These are phyloP conservation scores for Scaptodrosophila lebanonensis DNA, from an alignment of 1,140 invertebrate genomes.

Conservation along the genomic window DNA sequence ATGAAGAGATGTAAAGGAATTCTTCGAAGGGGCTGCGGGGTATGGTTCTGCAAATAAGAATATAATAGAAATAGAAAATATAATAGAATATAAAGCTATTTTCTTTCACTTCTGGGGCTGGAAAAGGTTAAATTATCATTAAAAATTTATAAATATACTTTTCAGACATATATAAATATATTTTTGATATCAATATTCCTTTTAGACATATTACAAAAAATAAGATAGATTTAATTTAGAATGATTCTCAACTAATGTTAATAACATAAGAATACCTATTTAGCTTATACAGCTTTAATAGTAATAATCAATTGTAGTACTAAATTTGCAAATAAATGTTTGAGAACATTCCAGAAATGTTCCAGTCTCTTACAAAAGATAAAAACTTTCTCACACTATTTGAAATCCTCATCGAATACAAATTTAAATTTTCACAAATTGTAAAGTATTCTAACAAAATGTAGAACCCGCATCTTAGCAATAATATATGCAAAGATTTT, in stretches of 20 bases:
- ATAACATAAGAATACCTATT: too few relatives aligned
- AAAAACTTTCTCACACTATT: slow-evolving; percentile 31
- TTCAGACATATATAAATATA: background rate
- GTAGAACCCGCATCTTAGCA: slow-evolving; percentile 19
- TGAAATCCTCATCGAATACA: too few relatives aligned
- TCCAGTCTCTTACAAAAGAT: too few relatives aligned
- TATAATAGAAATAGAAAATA: slow-evolving; percentile 4
- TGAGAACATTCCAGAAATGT: background rate
- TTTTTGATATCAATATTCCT: too few relatives aligned
- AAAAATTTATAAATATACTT: background rate
- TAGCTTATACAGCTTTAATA: too few relatives aligned
- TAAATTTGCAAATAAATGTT: background rate
- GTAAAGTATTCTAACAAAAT: slow-evolving; percentile 19
- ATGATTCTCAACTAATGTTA: too few relatives aligned
- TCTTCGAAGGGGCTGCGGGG: background rate
- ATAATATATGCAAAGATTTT: slow-evolving; percentile 44
- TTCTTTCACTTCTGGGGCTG: background rate
- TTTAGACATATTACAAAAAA: too few relatives aligned
- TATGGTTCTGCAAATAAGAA: background rate
- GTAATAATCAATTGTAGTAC: too few relatives aligned
- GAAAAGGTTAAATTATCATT: background rate
- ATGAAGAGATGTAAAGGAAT: background rate
- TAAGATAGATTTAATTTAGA: too few relatives aligned
- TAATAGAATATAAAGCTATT: slow-evolving; percentile 27
- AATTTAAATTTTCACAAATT: slow-evolving; percentile 12